These are phyloP conservation scores for Montipora foliosa DNA, from an alignment of 64 coral and sea anemone species.

Conservation along the genomic window DNA sequence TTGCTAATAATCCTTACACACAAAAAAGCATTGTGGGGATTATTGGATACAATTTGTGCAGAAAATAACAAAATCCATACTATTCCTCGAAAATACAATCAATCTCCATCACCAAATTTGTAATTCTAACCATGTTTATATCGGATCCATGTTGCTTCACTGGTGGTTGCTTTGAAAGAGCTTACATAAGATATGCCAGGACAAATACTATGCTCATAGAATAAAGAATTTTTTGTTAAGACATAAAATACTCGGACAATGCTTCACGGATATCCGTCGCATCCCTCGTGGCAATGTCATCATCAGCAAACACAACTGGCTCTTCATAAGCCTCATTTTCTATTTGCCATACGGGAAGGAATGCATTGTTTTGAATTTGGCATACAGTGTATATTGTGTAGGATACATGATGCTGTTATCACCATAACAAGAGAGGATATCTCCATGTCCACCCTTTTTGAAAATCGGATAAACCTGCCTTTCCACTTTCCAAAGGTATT, in stretches of 20 bases:
- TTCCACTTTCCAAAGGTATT: slow-evolving; percentile 69
- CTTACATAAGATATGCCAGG: background rate
- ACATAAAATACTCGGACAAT: background rate
- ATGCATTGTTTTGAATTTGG: background rate
- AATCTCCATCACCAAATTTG: no score
- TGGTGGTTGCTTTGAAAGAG: no score
- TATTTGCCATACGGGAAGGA: background rate
- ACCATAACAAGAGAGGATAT: background rate
- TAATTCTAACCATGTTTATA: no score
- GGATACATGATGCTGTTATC: no score
- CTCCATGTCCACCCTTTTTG: slow-evolving; percentile 55
- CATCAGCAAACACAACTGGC: background rate
- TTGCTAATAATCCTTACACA: background rate
- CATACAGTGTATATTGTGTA: background rate
- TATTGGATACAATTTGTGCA: background rate
- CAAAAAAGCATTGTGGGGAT: background rate
- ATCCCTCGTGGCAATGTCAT: background rate
- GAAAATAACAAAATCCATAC: background rate
- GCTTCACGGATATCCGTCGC: background rate
- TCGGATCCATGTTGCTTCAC: no score
- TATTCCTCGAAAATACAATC: no score
- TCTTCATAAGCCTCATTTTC: background rate
- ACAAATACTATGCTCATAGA: background rate
- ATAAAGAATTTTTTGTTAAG: background rate
- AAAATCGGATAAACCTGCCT: slow-evolving; percentile 57